Evolutionary conservation across 2,113 vertebrate genomes (phyloP), one percentile per base, ranked within the genome.

Genomic region (Bujurquina vittata): DNA sequence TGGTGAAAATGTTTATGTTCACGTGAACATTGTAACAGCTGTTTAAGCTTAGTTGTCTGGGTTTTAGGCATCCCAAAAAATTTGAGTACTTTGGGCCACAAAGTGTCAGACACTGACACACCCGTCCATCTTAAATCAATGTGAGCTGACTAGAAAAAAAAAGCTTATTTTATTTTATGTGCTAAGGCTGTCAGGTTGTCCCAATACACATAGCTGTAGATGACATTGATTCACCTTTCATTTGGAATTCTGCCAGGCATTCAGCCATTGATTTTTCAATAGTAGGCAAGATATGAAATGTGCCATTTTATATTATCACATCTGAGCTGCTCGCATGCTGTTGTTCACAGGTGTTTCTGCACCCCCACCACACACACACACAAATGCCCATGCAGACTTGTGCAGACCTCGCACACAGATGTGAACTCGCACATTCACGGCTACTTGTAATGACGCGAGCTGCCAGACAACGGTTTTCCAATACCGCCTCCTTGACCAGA

Each of bases 171-270:
- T 86, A 82, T 85, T 77, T 92, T 93, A 69, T 91, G 84, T 82
- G 84, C 78, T 57, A n/a, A 75, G 80, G 81, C 89, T 90, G 86
- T 90, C 90, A 89, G 57, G 88, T 85, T 80, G 74, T 89, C 84
- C 87, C 85, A 83, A 84, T 75, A 81, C 91, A 92, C 92, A 91
- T 72, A 83, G 90, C 92, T 65, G 85, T 59, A 87, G 85, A 92
- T 91, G 92, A 89, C 91, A 94, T 94, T 89, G 94, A 95, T 94
- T 94, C 91, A 90, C 91, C 91, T 92, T 90, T 93, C 84, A 83
- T 93, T 93, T 93, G 87, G 85, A 86, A 93, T 94, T 88, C 93
- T 88, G 85, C 84, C 88, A 89, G 81, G 55, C 75, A 61, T 90
- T 90, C 31, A 7, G 26, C 69, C 84, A 95, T 94, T 90, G 94